Conservation (phyloP, 2,113 vertebrate genomes). For the Labeo catla region DNA sequence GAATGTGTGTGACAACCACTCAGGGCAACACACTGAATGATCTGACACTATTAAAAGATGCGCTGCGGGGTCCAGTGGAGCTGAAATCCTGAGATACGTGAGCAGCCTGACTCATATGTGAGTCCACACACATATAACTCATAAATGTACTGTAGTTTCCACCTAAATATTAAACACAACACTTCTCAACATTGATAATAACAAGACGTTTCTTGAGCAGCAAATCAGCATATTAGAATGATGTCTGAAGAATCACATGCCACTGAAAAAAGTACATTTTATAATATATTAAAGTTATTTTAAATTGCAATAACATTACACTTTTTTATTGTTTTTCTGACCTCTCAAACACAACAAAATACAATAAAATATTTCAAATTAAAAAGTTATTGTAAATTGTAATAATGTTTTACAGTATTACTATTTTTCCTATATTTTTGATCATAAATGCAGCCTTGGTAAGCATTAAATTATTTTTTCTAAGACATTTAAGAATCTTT, state of each 20-base stretch:
- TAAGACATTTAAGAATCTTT: neutral
- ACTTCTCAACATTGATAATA: neutral
- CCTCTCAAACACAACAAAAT: neutral
- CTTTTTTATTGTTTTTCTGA: neutral
- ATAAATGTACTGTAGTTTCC: neutral
- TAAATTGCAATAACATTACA: neutral
- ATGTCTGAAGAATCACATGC: neutral
- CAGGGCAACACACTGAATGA: conserved; percentile 19
- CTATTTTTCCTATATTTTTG: neutral
- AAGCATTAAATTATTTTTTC: neutral
- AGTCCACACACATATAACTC: neutral
- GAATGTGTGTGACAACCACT: conserved; percentile 34
- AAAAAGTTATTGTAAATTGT: neutral
- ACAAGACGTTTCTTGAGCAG: neutral
- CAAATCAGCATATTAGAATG: neutral
- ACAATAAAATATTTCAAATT: neutral
- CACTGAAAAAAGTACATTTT: neutral
- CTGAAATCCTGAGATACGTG: conserved; percentile 18
- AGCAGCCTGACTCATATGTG: conserved; percentile 10
- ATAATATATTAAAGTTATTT: neutral
- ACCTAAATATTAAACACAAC: neutral
- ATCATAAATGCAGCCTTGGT: conserved; percentile 1
- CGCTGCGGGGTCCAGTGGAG: conserved; percentile 6
- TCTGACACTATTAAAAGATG: conserved; percentile 37
- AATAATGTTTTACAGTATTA: neutral